These are phyloP conservation scores for Teleogryllus oceanicus DNA, from an alignment of 2,888 invertebrate genomes.

Conservation along the genomic window DNA sequence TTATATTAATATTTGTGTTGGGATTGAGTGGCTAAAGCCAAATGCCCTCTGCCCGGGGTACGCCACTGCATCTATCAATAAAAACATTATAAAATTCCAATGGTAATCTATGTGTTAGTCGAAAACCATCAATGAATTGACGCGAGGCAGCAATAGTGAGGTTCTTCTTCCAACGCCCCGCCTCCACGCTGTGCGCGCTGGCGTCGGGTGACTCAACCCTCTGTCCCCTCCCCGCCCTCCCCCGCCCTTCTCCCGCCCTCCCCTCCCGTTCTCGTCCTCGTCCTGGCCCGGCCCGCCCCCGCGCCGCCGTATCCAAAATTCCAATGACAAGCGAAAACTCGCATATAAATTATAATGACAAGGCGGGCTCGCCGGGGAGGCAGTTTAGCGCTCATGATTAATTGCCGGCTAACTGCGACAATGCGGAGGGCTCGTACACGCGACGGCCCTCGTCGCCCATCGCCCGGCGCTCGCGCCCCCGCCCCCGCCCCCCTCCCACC, in stretches of 20 bases:
- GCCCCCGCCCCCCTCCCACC: background rate
- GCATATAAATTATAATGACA: conserved; percentile 18
- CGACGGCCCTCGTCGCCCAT: background rate
- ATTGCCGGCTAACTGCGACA: conserved; percentile 18
- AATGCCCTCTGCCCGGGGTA: too few relatives aligned
- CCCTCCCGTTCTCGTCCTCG: background rate
- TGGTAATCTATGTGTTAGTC: too few relatives aligned
- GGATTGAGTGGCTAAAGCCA: too few relatives aligned
- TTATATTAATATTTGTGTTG: too few relatives aligned
- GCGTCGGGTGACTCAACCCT: background rate
- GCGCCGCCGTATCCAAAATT: conserved; percentile 8
- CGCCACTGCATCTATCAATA: too few relatives aligned
- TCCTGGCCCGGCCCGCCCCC: background rate
- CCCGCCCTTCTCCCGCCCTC: background rate
- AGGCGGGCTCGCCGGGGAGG: background rate
- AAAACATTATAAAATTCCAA: too few relatives aligned
- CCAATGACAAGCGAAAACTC: conserved; percentile 18
- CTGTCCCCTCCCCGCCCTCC: background rate
- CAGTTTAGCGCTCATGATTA: conserved; percentile 18
- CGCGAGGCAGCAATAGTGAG: too few relatives aligned
- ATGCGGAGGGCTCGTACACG: conserved; percentile 7
- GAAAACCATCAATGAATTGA: too few relatives aligned
- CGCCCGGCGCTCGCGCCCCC: background rate
- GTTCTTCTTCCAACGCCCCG: too few relatives aligned
- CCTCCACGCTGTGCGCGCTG: too few relatives aligned